phyloP scores from a whole-genome alignment of 92 coral and sea anemone genomes.

The Umimayanthus chanpuru region DNA sequence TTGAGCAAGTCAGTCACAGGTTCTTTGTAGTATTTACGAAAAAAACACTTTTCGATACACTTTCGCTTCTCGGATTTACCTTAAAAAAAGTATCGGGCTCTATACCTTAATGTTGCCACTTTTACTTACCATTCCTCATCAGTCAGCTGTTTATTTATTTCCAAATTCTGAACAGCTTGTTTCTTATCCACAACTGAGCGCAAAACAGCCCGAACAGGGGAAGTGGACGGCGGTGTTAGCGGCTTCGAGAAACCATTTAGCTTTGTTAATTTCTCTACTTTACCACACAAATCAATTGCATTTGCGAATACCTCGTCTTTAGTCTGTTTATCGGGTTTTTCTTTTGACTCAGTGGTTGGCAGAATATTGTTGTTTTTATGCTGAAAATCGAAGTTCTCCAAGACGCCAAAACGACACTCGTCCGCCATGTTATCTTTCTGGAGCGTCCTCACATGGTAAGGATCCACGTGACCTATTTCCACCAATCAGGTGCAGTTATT shows the following conservation, averaged over 20 bases:
- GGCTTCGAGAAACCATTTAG: conserved; percentile 57
- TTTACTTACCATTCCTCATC: conserved; percentile 44
- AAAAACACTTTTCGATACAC: not conserved
- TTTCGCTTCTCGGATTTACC: not conserved
- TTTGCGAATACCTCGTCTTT: conserved; percentile 4
- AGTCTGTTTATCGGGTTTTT: not conserved
- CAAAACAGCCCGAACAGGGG: conserved; percentile 56
- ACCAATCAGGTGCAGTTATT: conserved; percentile 39
- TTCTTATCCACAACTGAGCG: conserved; percentile 63
- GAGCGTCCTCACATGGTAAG: conserved; percentile 41
- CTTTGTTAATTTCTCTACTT: conserved; percentile 26
- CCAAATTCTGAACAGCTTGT: conserved; percentile 44
- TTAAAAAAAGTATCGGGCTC: not conserved
- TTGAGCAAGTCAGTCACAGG: not conserved
- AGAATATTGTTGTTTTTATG: conserved; percentile 20
- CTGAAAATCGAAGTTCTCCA: conserved; percentile 32
- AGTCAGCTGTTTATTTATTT: conserved; percentile 17
- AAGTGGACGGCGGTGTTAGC: conserved; percentile 29
- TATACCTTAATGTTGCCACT: conserved; percentile 6
- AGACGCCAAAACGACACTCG: conserved; percentile 27
- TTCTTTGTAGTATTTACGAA: not conserved
- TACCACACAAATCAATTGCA: not conserved
- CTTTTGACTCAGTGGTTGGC: conserved; percentile 37
- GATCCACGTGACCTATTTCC: conserved; percentile 40
- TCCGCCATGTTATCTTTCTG: conserved; percentile 61